Percentiles rank a stretch among this genome's conserved stretches.
Evolutionary conservation across 92 coral and sea anemone genomes (phyloP).

Genomic region (Chrysogorgia sp.): DNA sequence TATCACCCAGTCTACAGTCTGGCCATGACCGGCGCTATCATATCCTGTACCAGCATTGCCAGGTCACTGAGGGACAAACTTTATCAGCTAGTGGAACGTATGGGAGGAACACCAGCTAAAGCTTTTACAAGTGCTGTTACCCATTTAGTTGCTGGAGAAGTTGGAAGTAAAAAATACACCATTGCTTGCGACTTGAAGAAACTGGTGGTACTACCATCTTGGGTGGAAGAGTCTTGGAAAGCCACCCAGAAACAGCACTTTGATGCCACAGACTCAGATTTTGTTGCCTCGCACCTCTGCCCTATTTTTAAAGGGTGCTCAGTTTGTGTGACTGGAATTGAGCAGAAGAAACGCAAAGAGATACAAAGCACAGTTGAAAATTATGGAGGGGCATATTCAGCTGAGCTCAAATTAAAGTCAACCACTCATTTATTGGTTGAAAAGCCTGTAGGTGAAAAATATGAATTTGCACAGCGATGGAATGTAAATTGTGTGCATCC

Average conservation of each 20-base stretch:
- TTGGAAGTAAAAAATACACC: slow-evolving; percentile 83
- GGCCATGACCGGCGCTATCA: slow-evolving; percentile 69
- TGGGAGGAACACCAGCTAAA: slow-evolving; percentile 77
- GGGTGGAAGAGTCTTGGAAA: slow-evolving; percentile 85
- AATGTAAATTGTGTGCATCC: slow-evolving; percentile 82
- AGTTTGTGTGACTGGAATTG: slow-evolving; percentile 86
- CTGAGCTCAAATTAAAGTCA: slow-evolving; percentile 79
- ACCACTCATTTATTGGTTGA: slow-evolving; percentile 91
- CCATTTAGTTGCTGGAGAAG: slow-evolving; percentile 96
- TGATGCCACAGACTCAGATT: slow-evolving; percentile 68
- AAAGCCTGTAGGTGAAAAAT: slow-evolving; percentile 82
- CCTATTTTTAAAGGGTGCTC: slow-evolving; percentile 90
- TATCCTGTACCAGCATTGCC: slow-evolving; percentile 79
- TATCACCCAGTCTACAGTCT: slow-evolving; percentile 65
- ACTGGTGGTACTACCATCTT: slow-evolving; percentile 76
- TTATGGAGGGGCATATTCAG: slow-evolving; percentile 86
- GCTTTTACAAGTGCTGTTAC: slow-evolving; percentile 86
- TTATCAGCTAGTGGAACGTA: slow-evolving; percentile 67
- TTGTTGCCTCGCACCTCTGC: slow-evolving; percentile 62
- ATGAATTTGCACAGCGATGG: slow-evolving; percentile 86
- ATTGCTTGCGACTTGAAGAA: slow-evolving; percentile 77
- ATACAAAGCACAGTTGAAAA: slow-evolving; percentile 57
- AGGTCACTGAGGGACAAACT: slow-evolving; percentile 70
- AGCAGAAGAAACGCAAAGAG: slow-evolving; percentile 69
- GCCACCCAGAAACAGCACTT: slow-evolving; percentile 50